Base-by-base conservation (phyloP, 2,797 vertebrate species). In the Melanotaenia boesemani region DNA sequence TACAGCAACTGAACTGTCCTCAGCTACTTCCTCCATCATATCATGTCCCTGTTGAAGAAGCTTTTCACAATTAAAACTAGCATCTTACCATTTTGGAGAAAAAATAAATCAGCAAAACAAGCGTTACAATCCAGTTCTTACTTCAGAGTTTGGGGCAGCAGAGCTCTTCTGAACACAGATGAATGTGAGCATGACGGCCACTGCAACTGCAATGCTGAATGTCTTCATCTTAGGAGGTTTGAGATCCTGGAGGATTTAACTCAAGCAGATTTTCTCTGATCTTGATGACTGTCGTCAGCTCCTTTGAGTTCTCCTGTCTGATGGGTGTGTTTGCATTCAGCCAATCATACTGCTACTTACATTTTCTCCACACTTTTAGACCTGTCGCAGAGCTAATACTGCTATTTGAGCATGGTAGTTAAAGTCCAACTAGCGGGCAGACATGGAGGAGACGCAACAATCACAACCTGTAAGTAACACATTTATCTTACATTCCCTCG, bases 81-180 rank as follows among this genome's bases (percentile, higher is more conserved):
- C 36, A 16, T 50, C 34, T 24, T 15, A 39, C 22, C 24, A 28
- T 48, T 48, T 10, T 26, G 15, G 20, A 4, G 30, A 12, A 6
- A 32, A 48, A 32, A 44, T 54, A 32, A 16, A 32, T 46, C 32
- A 34, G 8, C 10, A 3, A 44, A 63, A n/a, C 5, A 2, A 36
- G 1, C 54, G 28, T 55, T 61, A 8, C 30, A 6, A 6, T 64
- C 10, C 26, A 32, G 30, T 28, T 70, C 66, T 52, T 54, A 79
- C 77, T 24, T 71, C 58, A 67, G 7, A 13, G 7, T 57, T 4
- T 13, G 39, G 39, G 13, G 8, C 59, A 3, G 85, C 86, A 44
- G 82, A 67, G 63, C 58, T 79, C 63, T 83, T 52, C 36, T 87
- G 48, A 20, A 90, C 8, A 63, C 79, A 91, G 18, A 85, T 60